These are phyloP conservation scores for Aethina tumida DNA, from an alignment of 1,140 invertebrate species.

Conservation along the genomic window DNA sequence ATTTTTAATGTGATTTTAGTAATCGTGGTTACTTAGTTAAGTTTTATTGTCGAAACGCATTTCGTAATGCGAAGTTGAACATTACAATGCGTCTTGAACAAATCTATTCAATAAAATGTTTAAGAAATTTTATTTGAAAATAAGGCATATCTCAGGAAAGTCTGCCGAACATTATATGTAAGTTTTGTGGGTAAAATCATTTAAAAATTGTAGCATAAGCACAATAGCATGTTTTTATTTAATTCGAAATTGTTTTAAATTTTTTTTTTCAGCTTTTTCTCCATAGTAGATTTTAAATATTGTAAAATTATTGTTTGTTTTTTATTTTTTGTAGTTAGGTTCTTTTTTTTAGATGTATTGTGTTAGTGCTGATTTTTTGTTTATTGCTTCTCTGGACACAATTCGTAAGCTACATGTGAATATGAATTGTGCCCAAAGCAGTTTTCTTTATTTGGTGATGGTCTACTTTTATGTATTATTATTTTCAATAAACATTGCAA, in stretches of 20 bases:
- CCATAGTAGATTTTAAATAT: conserved; percentile 21
- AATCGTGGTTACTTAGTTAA: not conserved
- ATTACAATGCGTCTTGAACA: no score
- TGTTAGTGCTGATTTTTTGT: conserved; percentile 1
- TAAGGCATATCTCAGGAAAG: conserved; percentile 32
- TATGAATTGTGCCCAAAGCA: conserved; percentile 20
- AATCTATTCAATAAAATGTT: no score
- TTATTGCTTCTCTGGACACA: conserved; percentile 2
- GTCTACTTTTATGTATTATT: conserved; percentile 29
- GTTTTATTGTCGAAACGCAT: no score
- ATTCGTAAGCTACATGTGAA: conserved; percentile 4
- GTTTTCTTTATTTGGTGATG: conserved; percentile 29
- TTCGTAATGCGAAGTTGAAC: no score
- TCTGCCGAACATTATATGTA: conserved; percentile 33
- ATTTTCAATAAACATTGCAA: conserved; percentile 33
- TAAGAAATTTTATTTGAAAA: not conserved
- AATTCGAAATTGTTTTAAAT: conserved; percentile 14
- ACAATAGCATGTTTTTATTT: conserved; percentile 26
- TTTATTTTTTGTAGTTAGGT: conserved; percentile 21
- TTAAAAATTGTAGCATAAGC: conserved; percentile 22
- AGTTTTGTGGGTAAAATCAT: conserved; percentile 24
- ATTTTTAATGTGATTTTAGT: conserved; percentile 1
- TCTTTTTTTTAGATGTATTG: conserved; percentile 16
- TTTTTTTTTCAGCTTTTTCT: conserved; percentile 20
- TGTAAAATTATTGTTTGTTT: conserved; percentile 16